These are phyloP conservation scores for Athalia rosae DNA, from an alignment of 2,888 invertebrate species.

Conservation along the genomic window DNA sequence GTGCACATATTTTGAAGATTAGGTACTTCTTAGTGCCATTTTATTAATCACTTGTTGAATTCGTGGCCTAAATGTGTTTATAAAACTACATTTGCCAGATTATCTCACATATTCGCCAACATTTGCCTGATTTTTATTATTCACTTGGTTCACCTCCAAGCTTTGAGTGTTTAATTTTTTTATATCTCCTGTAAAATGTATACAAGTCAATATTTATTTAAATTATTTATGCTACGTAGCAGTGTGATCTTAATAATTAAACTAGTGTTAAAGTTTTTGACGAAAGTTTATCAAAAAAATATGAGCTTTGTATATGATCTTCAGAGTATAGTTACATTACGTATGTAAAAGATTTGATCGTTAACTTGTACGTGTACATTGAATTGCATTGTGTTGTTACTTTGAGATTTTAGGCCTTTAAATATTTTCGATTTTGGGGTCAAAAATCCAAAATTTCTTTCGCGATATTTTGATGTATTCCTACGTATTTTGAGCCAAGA, in stretches of 20 bases:
- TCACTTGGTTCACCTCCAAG: slow-evolving; percentile 18
- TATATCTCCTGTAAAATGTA: slow-evolving; percentile 43
- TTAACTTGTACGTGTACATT: background rate
- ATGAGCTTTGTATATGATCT: slow-evolving; percentile 9
- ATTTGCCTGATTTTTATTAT: slow-evolving; percentile 43
- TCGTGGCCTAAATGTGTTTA: slow-evolving; percentile 19
- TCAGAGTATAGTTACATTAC: background rate
- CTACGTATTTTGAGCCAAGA: too few species aligned
- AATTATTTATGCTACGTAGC: slow-evolving; percentile 48
- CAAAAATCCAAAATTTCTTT: too few species aligned
- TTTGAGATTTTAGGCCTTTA: too few species aligned
- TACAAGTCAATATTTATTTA: slow-evolving; percentile 46
- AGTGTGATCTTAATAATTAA: slow-evolving; percentile 44
- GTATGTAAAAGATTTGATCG: slow-evolving; percentile 10
- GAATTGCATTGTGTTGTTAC: too few species aligned
- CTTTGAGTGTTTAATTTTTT: slow-evolving; percentile 46
- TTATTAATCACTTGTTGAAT: slow-evolving; percentile 23
- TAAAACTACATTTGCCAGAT: slow-evolving; percentile 30
- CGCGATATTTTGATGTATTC: too few species aligned
- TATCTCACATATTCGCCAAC: slow-evolving; percentile 41
- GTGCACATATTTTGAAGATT: slow-evolving; percentile 7
- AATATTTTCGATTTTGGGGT: too few species aligned
- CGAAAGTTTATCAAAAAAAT: slow-evolving; percentile 20
- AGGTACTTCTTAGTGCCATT: slow-evolving; percentile 16
- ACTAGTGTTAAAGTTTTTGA: slow-evolving; percentile 43